Evolutionary conservation across 2,888 invertebrate species (phyloP), one percentile per base, ranked within the genome.

Genomic region (Troglohyphantes excavatus): DNA sequence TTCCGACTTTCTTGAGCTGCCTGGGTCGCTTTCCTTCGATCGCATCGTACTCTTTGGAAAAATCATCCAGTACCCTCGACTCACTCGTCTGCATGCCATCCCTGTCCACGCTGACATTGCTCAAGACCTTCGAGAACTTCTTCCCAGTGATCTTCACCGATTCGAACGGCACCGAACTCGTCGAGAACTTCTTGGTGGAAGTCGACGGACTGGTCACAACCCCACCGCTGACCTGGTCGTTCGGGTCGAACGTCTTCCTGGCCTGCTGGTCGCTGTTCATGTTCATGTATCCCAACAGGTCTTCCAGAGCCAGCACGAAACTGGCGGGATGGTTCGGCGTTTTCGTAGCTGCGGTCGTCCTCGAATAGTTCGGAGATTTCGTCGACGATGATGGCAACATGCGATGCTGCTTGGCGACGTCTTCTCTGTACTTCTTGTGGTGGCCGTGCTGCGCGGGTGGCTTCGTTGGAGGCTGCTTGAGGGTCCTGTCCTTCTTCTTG

Each of bases 221-320:
- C 13, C 59, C 75, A 75, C 53, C 29, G 75, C 13, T 13, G 19
- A 19, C 33, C 19, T 68, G 68, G n/a, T 33, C 68, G 6, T 33
- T 68, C 11, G 33, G 68, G 26, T 43, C 73, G 43, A 39, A 53
- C 7, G 46, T 21, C 17, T 27, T 33, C 19, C 11, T 70, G 7
- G 29, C 27, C 9, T 26, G 11, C 5, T 72, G 63, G 59, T 61
- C 86, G 11, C 43, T 72, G 53, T 87, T 87, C 86, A 87, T 87
- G 65, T 90, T 87, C 86, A 87, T 87, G 65, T 90, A 90, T 3
- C 53, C 65, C n/a, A 90, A 29, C 3, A 90, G 84, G n/a, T 90
- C 78, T 72, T 90, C 89, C 0, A 90, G 65, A 13, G 89, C 29
- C 78, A 70, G 29, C 6, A 46, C 23, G 13, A 43, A 19, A 6